Evolutionary conservation across 2,888 invertebrate genomes (phyloP).

Genomic region (Andricus curvator): DNA sequence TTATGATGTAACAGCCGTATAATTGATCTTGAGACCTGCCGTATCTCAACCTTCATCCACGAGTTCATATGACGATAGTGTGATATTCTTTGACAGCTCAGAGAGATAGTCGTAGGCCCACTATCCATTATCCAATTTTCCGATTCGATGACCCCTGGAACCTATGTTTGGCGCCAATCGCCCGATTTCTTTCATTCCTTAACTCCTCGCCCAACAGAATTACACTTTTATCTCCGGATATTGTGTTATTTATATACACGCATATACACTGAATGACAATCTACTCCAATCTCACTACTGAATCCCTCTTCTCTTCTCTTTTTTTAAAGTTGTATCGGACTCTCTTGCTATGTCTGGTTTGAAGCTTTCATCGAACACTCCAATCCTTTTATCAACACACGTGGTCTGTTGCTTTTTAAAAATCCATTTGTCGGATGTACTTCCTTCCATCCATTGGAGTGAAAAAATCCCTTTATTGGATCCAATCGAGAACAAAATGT

Average conservation of each 20-base stretch:
- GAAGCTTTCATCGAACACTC: conserved; percentile 31
- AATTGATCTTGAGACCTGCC: conserved; percentile 40
- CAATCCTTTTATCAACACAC: conserved; percentile 29
- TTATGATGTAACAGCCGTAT: conserved; percentile 41
- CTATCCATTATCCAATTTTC: conserved; percentile 8
- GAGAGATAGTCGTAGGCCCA: neutral
- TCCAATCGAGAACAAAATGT: too few relatives aligned
- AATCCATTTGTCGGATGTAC: neutral
- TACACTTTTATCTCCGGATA: conserved; percentile 16
- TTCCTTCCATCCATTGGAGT: neutral
- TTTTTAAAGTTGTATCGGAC: conserved; percentile 3
- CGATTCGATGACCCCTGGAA: conserved; percentile 18
- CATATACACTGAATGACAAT: conserved; percentile 15
- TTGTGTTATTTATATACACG: conserved; percentile 30
- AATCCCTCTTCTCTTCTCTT: conserved; percentile 13
- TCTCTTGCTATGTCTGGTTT: conserved; percentile 15
- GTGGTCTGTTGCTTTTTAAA: conserved; percentile 17
- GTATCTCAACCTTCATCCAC: conserved; percentile 20
- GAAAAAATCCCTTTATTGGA: too few relatives aligned
- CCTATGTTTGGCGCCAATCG: conserved; percentile 34
- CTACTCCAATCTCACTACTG: conserved; percentile 39
- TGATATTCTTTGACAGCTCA: conserved; percentile 29
- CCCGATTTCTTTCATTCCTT: conserved; percentile 33
- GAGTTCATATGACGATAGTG: conserved; percentile 14
- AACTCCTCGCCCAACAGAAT: neutral